These are phyloP conservation scores for Drosophila tanythrix DNA, from an alignment of 2,888 invertebrate genomes.

Conservation along the genomic window DNA sequence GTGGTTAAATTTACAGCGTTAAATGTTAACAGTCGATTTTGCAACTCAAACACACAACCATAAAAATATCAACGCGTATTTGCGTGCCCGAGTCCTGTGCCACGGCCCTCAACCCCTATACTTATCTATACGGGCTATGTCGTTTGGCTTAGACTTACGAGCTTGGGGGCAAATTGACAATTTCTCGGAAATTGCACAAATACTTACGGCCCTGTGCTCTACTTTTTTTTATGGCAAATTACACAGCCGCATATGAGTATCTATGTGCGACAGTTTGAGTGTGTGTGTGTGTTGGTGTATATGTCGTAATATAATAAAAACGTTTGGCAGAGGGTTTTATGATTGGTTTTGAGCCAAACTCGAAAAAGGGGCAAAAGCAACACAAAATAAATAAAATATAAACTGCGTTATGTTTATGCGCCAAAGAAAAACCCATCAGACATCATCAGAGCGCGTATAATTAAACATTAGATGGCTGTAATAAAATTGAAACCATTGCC, in stretches of 20 bases:
- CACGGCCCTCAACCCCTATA: neutral
- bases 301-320: slow-evolving; percentile 59
- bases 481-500: slow-evolving; percentile 59
- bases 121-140: slow-evolving; percentile 47
- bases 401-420: slow-evolving; percentile 79
- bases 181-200: slow-evolving; percentile 78
- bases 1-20: slow-evolving; percentile 74
- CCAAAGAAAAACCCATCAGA: slow-evolving; percentile 57
- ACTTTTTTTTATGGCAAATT: slow-evolving; percentile 79
- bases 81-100: slow-evolving; percentile 51
- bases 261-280: slow-evolving; percentile 7
- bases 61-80: slow-evolving; percentile 77
- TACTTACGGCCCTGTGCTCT: slow-evolving; percentile 70
- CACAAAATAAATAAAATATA: slow-evolving; percentile 76
- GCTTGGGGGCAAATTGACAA: slow-evolving; percentile 76
- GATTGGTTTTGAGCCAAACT: slow-evolving; percentile 65
- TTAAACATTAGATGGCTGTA: slow-evolving; percentile 67
- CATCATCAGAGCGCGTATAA: slow-evolving; percentile 66
- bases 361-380: slow-evolving; percentile 53
- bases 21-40: slow-evolving; percentile 78
- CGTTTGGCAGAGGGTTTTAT: slow-evolving; percentile 71
- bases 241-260: slow-evolving; percentile 65
- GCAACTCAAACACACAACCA: slow-evolving; percentile 54
- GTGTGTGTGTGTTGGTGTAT: slow-evolving; percentile 23
- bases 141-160: slow-evolving; percentile 74